Conservation (phyloP, 2,113 vertebrate species). For the Erpornis zantholeuca region DNA sequence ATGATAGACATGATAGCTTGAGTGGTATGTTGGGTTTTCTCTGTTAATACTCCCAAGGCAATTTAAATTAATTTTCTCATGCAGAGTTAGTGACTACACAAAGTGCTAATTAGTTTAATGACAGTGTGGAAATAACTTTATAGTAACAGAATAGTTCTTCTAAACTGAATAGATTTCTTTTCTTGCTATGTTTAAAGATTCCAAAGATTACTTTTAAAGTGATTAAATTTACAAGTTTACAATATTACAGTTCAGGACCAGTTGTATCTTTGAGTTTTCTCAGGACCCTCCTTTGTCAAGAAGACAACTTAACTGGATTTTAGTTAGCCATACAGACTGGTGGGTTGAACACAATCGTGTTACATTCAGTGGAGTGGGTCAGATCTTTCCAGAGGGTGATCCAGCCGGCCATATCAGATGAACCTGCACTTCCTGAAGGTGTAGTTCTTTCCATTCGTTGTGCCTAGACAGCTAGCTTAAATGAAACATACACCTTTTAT, state of each 20-base stretch:
- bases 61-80: neutral
- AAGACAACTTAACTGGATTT: neutral
- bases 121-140: neutral
- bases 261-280: neutral
- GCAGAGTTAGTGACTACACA: neutral
- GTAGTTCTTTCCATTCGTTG: neutral
- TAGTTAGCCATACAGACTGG: neutral
- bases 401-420: neutral
- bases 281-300: neutral
- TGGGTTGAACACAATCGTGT: fast-evolving
- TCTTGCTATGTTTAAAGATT: neutral
- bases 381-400: neutral
- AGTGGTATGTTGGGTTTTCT: neutral
- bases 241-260: neutral
- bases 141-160: neutral
- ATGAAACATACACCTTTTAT: neutral
- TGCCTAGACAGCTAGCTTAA: neutral
- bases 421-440: neutral
- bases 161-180: neutral
- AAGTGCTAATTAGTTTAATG: neutral
- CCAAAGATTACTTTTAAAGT: neutral
- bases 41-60: neutral
- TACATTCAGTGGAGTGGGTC: neutral
- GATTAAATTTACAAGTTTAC: neutral
- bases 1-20: neutral